Evolutionary conservation across 2,888 invertebrate genomes (phyloP).

Genomic region (Orchesellides sinensis): DNA sequence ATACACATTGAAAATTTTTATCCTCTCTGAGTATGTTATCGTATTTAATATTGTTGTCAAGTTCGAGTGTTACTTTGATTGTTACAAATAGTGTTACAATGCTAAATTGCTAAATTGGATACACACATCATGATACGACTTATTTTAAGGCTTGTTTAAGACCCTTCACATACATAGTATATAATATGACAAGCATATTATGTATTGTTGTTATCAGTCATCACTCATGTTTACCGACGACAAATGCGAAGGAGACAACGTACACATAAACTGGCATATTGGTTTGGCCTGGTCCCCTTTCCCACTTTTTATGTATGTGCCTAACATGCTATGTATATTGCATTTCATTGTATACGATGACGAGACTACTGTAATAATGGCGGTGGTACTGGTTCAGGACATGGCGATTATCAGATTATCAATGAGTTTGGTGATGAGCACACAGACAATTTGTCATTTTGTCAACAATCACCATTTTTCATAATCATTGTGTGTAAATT

Average conservation of each 20-base stretch:
- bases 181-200: no score
- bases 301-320: constrained; percentile 57
- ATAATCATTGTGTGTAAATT: not conserved
- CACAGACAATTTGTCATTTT: not conserved
- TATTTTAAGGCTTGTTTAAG: no score
- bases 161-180: no score
- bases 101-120: no score
- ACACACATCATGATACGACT: no score
- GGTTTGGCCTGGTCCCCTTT: constrained; percentile 47
- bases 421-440: not conserved
- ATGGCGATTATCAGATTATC: constrained; percentile 6
- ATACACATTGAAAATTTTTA: not conserved
- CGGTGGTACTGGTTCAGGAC: no score
- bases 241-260: not conserved
- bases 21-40: no score
- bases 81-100: no score
- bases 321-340: no score
- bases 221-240: not conserved
- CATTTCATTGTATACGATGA: not conserved
- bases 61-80: constrained; percentile 24
- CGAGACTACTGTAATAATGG: no score
- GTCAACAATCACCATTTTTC: not conserved
- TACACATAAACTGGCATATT: constrained; percentile 1
- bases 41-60: constrained; percentile 39
- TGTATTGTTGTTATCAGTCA: no score